phyloP scores from a whole-genome alignment of 2,113 vertebrate species.

The Chauna torquata region DNA sequence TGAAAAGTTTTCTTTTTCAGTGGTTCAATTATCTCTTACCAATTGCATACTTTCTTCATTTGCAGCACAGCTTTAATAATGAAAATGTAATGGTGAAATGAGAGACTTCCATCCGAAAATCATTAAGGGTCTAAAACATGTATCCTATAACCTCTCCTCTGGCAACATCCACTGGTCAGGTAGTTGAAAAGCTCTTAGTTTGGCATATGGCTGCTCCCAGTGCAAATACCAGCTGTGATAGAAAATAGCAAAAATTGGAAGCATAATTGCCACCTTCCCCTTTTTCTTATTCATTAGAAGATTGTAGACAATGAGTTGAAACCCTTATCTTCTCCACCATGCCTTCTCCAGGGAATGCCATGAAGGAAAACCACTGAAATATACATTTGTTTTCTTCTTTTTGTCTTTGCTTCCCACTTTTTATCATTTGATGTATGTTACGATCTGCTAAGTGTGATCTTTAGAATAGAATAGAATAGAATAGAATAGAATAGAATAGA shows the following conservation, averaged over 20 bases:
- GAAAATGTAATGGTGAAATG: not conserved
- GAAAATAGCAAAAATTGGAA: not conserved
- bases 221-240: not conserved
- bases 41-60: not conserved
- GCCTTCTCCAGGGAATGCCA: not conserved
- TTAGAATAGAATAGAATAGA: too few species aligned
- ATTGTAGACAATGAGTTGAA: not conserved
- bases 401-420: not conserved
- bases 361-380: not conserved
- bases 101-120: not conserved
- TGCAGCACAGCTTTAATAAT: not conserved
- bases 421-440: not conserved
- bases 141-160: not conserved
- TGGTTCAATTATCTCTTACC: not conserved
- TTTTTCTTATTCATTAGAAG: not conserved
- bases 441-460: not conserved
- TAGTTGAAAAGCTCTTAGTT: not conserved
- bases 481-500: too few species aligned
- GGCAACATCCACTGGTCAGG: not conserved
- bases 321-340: not conserved
- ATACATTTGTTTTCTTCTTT: not conserved
- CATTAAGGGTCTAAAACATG: not conserved
- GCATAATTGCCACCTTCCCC: not conserved
- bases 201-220: not conserved
- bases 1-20: not conserved